phyloP scores from a whole-genome alignment of 2,113 vertebrate species.

The Rhegmatorhina hoffmannsi region DNA sequence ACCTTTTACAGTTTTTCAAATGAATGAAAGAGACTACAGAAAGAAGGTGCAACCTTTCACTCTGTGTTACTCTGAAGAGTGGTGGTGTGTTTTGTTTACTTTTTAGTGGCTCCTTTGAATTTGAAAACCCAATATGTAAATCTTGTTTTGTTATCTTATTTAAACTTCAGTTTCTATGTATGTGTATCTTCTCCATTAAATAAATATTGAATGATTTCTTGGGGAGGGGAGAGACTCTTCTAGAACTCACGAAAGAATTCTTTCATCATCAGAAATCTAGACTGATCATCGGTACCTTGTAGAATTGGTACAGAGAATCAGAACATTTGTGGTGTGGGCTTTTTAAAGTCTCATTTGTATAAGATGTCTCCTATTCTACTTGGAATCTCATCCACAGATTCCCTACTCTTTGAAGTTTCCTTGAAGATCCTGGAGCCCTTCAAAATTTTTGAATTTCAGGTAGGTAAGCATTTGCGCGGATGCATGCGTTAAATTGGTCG shows the following conservation, averaged over 20 bases:
- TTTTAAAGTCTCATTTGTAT: conserved; percentile 44
- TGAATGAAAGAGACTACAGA: neutral
- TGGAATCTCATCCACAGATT: conserved; percentile 73
- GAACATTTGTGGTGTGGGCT: neutral
- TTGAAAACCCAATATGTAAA: neutral
- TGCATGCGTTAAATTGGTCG: conserved; percentile 74
- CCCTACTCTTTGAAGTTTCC: conserved; percentile 71
- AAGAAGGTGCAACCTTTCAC: neutral
- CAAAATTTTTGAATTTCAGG: conserved; percentile 75
- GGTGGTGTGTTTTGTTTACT: neutral
- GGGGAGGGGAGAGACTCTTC: neutral
- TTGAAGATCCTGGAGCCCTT: conserved; percentile 71
- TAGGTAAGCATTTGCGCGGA: conserved; percentile 70
- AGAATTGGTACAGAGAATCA: neutral
- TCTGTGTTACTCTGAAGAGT: neutral
- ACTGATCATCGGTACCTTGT: neutral
- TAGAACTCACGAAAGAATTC: neutral
- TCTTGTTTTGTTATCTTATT: neutral
- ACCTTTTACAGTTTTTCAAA: neutral
- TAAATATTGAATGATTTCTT: neutral
- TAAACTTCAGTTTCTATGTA: neutral
- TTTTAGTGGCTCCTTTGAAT: neutral
- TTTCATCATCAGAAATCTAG: neutral
- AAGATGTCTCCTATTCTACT: conserved; percentile 69
- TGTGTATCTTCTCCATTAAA: neutral